Conservation (phyloP, 2,888 invertebrate genomes). For the Cryptophagus acutangulus region DNA sequence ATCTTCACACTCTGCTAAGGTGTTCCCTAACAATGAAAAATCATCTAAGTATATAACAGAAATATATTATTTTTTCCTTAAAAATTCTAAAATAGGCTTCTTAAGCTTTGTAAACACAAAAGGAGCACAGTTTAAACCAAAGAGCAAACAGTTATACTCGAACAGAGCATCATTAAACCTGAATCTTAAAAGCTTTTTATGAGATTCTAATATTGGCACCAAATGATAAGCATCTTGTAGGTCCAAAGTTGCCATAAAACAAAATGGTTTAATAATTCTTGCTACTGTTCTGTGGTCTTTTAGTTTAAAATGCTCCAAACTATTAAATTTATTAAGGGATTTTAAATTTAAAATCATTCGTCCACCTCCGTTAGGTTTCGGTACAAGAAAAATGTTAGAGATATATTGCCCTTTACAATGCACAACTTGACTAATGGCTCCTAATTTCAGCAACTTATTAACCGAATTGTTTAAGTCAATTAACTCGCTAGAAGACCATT, state of each 20-base stretch:
- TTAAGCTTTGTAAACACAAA: background rate
- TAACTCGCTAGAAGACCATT: constrained; percentile 11
- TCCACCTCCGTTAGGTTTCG: constrained; percentile 12
- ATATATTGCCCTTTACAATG: constrained; percentile 9
- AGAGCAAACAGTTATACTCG: constrained; percentile 6
- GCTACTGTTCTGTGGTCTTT: constrained; percentile 19
- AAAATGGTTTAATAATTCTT: constrained; percentile 5
- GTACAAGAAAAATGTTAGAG: constrained; percentile 13
- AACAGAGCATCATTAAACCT: constrained; percentile 6
- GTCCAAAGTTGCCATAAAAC: constrained; percentile 13
- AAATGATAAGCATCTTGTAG: constrained; percentile 15
- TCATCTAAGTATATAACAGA: constrained; percentile 25
- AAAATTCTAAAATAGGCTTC: constrained; percentile 10
- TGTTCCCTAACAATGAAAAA: constrained; percentile 18
- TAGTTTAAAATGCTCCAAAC: constrained; percentile 20
- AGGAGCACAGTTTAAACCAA: constrained; percentile 11
- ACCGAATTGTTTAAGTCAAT: constrained; percentile 3
- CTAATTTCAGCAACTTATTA: constrained; percentile 8
- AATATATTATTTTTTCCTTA: constrained; percentile 15
- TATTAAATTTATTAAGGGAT: constrained; percentile 17
- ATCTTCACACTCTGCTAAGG: constrained; percentile 9
- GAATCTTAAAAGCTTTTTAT: constrained; percentile 12
- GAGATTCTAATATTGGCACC: background rate
- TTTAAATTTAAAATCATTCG: constrained; percentile 22
- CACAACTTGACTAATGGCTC: constrained; percentile 8